A percentile compares a stretch with the other conserved stretches of the same genome.
phyloP scores from a whole-genome alignment of 2,888 invertebrate species.

The Eilema depressum region DNA sequence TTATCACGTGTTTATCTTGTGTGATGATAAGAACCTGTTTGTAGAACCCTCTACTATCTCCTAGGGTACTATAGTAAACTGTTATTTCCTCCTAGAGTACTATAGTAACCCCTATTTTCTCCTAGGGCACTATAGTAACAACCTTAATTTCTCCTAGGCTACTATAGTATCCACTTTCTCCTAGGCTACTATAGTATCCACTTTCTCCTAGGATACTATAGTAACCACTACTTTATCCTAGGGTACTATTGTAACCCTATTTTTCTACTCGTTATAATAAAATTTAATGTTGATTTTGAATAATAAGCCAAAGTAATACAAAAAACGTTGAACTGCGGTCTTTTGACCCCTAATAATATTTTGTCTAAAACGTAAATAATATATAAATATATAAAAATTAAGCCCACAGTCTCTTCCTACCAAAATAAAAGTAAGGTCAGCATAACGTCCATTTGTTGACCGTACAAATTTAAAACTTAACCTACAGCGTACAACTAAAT shows the following conservation, averaged over 20 bases:
- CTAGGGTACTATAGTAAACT: neutral
- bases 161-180: neutral
- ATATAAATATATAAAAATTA: conserved; percentile 3
- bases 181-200: neutral
- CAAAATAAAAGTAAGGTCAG: neutral
- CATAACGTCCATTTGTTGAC: conserved; percentile 17
- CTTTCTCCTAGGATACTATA: neutral
- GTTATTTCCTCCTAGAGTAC: neutral
- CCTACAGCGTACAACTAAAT: conserved; percentile 30
- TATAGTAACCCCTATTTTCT: too few species aligned
- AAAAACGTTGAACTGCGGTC: conserved; percentile 14
- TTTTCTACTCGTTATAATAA: neutral
- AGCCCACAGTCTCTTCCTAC: conserved; percentile 20
- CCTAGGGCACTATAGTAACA: neutral
- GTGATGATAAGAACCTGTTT: conserved; percentile 13
- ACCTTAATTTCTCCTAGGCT: neutral
- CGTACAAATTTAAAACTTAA: conserved; percentile 32
- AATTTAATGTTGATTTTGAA: neutral
- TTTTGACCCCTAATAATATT: neutral
- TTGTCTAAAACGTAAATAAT: neutral
- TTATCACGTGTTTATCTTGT: conserved; percentile 29
- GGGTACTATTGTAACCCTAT: neutral
- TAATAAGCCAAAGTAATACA: neutral
- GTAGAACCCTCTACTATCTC: neutral
- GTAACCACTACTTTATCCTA: neutral